Percentiles rank a stretch among this genome's conserved stretches.
These are phyloP conservation scores for Caenorhabditis tropicalis DNA, from an alignment of 1,140 invertebrate species.

Conservation along the genomic window DNA sequence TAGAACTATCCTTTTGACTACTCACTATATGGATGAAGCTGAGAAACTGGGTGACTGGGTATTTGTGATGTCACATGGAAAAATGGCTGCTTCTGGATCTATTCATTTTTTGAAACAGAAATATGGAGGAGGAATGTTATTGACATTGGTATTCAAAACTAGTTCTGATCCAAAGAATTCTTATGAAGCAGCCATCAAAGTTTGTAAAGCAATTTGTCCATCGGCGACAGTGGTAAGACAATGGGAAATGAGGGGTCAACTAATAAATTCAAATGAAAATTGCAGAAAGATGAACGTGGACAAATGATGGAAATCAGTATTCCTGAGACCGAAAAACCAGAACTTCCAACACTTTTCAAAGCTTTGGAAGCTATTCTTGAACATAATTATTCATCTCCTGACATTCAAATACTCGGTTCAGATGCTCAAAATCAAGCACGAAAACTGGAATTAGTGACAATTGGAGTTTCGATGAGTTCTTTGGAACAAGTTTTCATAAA, in stretches of 20 bases:
- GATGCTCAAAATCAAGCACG: background rate
- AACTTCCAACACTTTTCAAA: constrained; percentile 47
- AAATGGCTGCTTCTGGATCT: constrained; percentile 77
- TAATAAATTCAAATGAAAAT: too few relatives aligned
- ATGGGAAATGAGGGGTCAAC: too few relatives aligned
- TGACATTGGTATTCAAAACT: background rate
- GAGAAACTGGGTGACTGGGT: constrained; percentile 82
- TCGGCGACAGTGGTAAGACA: background rate
- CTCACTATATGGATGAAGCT: constrained; percentile 98
- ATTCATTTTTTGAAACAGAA: constrained; percentile 77
- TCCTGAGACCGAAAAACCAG: background rate
- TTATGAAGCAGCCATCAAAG: background rate
- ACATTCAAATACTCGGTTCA: background rate
- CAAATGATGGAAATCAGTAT: constrained; percentile 56
- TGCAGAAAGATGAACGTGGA: constrained; percentile 52
- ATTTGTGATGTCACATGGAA: constrained; percentile 77
- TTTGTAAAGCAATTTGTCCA: constrained; percentile 5
- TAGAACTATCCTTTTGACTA: constrained; percentile 84
- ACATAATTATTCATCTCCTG: background rate
- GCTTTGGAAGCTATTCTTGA: constrained; percentile 32
- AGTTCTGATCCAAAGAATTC: background rate
- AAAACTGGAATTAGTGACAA: constrained; percentile 36
- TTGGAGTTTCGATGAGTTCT: constrained; percentile 58
- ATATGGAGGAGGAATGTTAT: constrained; percentile 27
- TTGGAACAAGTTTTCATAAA: constrained; percentile 57